These are phyloP conservation scores for Dryococelus australis DNA, from an alignment of 2,888 invertebrate species.

Conservation along the genomic window DNA sequence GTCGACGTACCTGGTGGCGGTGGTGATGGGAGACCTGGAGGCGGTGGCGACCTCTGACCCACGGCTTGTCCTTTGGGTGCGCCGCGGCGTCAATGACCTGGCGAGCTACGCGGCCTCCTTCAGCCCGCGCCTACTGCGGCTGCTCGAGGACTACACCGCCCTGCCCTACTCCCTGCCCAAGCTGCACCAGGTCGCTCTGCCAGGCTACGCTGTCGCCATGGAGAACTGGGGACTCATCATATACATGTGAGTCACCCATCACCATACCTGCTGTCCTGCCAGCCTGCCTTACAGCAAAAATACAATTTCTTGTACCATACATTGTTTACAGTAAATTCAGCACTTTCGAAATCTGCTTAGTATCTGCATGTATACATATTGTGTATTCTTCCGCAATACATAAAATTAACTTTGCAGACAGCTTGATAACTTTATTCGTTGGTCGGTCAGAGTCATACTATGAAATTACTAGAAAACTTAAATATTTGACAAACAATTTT, in stretches of 20 bases:
- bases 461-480: too few species aligned
- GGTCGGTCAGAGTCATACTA: too few species aligned
- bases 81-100: conserved; percentile 60
- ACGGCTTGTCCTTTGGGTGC: conserved; percentile 57
- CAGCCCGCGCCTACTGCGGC: conserved; percentile 60
- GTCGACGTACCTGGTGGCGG: conserved; percentile 55
- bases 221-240: conserved; percentile 92
- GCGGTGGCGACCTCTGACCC: neutral
- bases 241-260: conserved; percentile 64
- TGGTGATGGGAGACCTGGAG: conserved; percentile 38
- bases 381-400: too few species aligned
- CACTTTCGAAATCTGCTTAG: too few species aligned
- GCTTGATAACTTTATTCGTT: too few species aligned
- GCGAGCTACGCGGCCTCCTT: conserved; percentile 59
- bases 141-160: conserved; percentile 63
- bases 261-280: too few species aligned
- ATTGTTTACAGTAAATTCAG: too few species aligned
- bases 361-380: too few species aligned
- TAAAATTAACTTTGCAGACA: too few species aligned
- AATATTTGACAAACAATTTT: too few species aligned
- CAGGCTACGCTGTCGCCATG: conserved; percentile 90
- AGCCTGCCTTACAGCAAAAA: too few species aligned
- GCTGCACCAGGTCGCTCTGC: conserved; percentile 82
- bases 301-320: too few species aligned
- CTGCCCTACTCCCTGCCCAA: conserved; percentile 69